Base-by-base conservation (phyloP, 2,797 vertebrate genomes). In the Amblyraja radiata region DNA sequence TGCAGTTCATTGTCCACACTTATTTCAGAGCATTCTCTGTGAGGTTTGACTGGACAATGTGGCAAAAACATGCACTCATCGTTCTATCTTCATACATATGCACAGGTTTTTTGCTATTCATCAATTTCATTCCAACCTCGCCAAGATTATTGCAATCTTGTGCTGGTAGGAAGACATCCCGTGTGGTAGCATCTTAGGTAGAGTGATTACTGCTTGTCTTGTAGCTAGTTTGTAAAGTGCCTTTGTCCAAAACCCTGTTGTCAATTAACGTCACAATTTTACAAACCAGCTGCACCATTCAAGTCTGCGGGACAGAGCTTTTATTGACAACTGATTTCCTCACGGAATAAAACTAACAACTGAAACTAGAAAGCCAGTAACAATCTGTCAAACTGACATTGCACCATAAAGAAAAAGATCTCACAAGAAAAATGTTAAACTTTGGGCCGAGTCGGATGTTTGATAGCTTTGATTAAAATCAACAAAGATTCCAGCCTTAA, bases 201-300 rank as follows among this genome's bases (percentile, higher is more conserved):
- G n/a, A 32, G 16, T 90, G 65, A 90, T 90, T 90, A 90, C 71
- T 73, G 88, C 65, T 90, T 11, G 14, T 9, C 18, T 73, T 39
- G 58, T 39, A 88, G 58, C 16, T 32, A 39, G 28, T 36, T 39
- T 65, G 61, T 39, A 71, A 90, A 39, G 32, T 71, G 16, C 18
- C 61, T 65, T 71, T 90, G 86, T 90, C 83, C 83, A 88, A 88
- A 88, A 14, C 58, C 84, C 84, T 18, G 46, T 36, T 32, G 58
- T 88, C 63, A 90, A 32, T 68, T 65, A 90, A 65, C n/a, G 28
- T 11, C 68, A 71, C 88, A 0, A 1, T 39, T 39, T 71, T 68
- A 16, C 63, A 71, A 88, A 36, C n/a, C 6, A 18, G 36, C 65
- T 90, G 88, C 32, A 13, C 73, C 28, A 90, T 90, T 90, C 61